phyloP scores from a whole-genome alignment of 1,140 invertebrate species.

The Trichonephila clavipes region DNA sequence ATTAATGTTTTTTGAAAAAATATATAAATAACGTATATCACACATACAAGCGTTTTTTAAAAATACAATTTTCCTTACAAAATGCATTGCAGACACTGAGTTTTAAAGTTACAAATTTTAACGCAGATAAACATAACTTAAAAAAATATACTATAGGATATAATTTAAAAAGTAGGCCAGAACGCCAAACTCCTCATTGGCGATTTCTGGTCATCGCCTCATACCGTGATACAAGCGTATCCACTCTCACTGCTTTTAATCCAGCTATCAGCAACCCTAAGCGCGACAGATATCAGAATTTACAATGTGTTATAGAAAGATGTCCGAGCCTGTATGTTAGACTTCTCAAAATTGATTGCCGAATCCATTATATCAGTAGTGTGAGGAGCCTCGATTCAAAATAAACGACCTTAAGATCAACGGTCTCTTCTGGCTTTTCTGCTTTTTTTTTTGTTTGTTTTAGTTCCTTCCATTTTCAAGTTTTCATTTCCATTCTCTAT shows the following conservation, averaged over 20 bases:
- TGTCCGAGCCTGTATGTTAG: conserved; percentile 33
- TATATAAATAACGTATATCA: too few species aligned
- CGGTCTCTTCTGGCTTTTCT: neutral
- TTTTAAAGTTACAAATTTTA: too few species aligned
- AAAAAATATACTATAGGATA: too few species aligned
- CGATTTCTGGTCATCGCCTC: neutral
- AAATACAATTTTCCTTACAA: too few species aligned
- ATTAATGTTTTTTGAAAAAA: too few species aligned
- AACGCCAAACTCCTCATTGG: neutral
- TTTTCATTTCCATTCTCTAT: neutral
- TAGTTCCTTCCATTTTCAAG: neutral
- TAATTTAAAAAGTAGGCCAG: neutral
- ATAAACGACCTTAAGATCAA: conserved; percentile 54
- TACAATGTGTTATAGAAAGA: conserved; percentile 54
- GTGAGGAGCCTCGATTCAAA: conserved; percentile 21
- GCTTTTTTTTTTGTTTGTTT: neutral
- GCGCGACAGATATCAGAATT: conserved; percentile 60
- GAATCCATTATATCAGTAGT: conserved; percentile 38
- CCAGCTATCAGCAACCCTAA: conserved; percentile 56
- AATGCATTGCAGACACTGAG: too few species aligned
- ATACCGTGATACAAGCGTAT: neutral
- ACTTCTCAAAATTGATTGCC: conserved; percentile 44
- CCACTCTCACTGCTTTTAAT: conserved; percentile 38
- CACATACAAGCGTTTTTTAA: too few species aligned
- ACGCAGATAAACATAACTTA: neutral